Conservation (phyloP, 2,797 vertebrate species). For the Knipowitschia caucasica region DNA sequence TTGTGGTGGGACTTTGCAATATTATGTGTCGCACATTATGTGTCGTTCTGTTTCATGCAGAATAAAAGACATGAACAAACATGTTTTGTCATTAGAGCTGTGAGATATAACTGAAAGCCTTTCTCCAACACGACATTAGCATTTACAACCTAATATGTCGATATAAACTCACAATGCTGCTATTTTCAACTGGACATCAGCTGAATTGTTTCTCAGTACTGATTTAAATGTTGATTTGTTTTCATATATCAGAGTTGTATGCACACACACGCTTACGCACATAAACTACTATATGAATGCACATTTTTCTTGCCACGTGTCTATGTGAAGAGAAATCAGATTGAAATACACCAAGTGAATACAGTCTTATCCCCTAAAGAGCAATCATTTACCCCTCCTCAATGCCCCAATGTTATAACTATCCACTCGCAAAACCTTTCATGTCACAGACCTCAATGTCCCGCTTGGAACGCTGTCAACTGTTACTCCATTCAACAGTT, state of each 20-base stretch:
- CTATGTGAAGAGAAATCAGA: slow-evolving; percentile 1
- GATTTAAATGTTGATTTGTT: too few relatives aligned
- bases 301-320: not conserved
- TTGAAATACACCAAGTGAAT: slow-evolving; percentile 1
- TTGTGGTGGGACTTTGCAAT: too few relatives aligned
- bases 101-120: not conserved
- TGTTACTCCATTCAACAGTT: slow-evolving; percentile 53
- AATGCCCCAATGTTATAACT: slow-evolving; percentile 5
- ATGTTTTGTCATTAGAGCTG: not conserved
- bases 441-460: slow-evolving; percentile 3
- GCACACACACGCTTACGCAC: not conserved
- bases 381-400: slow-evolving; percentile 8
- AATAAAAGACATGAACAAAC: too few relatives aligned
- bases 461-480: slow-evolving; percentile 4
- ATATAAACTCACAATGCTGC: not conserved
- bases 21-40: too few relatives aligned
- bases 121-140: not conserved
- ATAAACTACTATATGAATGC: not conserved
- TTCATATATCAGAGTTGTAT: too few relatives aligned
- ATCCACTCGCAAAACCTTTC: slow-evolving; percentile 5
- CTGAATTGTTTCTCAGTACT: too few relatives aligned
- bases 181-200: not conserved
- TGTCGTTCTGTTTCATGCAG: too few relatives aligned
- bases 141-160: not conserved
- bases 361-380: not conserved